Conservation (phyloP, 2,797 vertebrate genomes). For the Picus viridis region DNA sequence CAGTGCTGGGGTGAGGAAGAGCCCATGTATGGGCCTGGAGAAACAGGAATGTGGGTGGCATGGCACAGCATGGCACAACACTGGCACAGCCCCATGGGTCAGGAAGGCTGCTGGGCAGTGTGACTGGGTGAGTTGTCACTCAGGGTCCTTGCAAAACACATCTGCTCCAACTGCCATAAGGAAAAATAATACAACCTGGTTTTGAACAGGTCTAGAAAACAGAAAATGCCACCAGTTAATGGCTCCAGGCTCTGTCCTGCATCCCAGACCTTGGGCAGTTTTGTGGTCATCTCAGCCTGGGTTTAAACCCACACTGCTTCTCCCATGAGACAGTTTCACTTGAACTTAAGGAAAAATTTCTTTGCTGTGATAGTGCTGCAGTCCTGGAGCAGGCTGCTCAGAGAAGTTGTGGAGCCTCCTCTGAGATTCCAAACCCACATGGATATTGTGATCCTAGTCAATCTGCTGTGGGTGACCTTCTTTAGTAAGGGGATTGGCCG, state of each 20-base stretch:
- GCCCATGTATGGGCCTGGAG: neutral
- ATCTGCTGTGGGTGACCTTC: no score
- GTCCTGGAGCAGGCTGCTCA: no score
- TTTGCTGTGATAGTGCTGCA: no score
- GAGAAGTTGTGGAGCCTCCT: no score
- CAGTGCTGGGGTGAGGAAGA: slow-evolving; percentile 8
- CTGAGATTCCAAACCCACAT: no score
- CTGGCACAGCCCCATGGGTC: slow-evolving; percentile 20
- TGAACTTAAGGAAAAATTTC: no score
- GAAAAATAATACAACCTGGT: neutral
- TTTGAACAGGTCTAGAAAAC: neutral
- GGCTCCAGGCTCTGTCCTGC: neutral
- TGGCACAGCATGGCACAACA: neutral
- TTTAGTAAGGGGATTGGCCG: no score
- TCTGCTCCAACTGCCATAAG: neutral
- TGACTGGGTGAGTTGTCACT: neutral
- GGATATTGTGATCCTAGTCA: no score
- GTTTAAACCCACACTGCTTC: neutral
- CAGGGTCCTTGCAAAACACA: neutral
- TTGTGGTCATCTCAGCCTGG: neutral
- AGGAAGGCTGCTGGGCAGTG: slow-evolving; percentile 21
- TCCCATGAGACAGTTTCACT: neutral
- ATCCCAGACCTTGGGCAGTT: fast-evolving
- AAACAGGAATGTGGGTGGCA: neutral
- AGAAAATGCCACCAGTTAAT: neutral